A percentile compares a stretch with the other conserved stretches of the same genome.
These are phyloP conservation scores for Lasioglossum vierecki DNA, from an alignment of 2,888 invertebrate genomes.

Conservation along the genomic window DNA sequence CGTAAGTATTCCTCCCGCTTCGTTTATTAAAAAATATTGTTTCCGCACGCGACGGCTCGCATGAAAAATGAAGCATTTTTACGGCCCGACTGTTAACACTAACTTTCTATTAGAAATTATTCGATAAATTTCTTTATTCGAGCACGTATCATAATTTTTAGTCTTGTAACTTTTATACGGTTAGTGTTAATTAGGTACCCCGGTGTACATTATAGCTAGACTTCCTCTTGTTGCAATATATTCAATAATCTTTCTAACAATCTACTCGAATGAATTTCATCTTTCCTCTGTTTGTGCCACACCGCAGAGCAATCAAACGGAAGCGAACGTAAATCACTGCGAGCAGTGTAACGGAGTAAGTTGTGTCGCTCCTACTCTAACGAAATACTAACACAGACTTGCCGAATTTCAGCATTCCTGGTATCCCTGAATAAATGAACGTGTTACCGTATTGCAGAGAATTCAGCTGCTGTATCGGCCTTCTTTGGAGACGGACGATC, in stretches of 20 bases:
- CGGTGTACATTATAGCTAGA: neutral
- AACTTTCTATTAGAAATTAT: too few relatives aligned
- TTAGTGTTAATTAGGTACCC: too few relatives aligned
- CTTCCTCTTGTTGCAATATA: neutral
- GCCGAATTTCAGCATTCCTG: neutral
- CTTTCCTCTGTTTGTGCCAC: conserved; percentile 62
- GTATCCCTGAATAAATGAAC: neutral
- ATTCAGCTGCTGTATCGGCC: conserved; percentile 94
- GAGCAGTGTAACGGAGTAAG: conserved; percentile 83
- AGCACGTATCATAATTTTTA: too few relatives aligned
- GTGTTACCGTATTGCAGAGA: conserved; percentile 86
- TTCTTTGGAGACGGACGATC: conserved; percentile 85
- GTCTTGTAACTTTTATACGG: too few relatives aligned
- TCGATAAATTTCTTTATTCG: too few relatives aligned
- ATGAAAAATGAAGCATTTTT: neutral
- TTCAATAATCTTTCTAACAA: conserved; percentile 10
- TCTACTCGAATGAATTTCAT: neutral
- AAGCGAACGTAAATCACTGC: conserved; percentile 81
- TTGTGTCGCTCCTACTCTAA: conserved; percentile 37
- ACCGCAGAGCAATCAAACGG: conserved; percentile 80
- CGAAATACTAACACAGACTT: neutral
- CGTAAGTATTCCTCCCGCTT: conserved; percentile 85
- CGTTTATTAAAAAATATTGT: neutral
- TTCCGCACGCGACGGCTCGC: neutral
- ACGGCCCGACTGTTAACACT: neutral